These are phyloP conservation scores for Cetonia aurata DNA, from an alignment of 2,888 invertebrate species.

Conservation along the genomic window DNA sequence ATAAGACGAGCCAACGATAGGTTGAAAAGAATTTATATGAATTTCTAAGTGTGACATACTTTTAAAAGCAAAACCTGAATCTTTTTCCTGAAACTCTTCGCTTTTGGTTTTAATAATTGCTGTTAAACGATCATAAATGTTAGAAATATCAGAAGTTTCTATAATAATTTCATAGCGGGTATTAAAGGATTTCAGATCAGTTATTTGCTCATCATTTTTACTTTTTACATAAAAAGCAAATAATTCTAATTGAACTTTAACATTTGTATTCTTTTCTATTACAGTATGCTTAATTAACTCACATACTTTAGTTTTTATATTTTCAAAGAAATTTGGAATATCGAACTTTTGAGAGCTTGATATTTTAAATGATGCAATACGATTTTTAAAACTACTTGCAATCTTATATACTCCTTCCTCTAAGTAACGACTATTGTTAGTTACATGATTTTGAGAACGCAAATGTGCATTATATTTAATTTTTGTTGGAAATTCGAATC, in stretches of 20 bases:
- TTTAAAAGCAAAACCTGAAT: background rate
- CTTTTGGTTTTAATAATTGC: background rate
- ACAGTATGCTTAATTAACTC: background rate
- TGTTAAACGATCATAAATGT: background rate
- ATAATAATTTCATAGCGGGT: background rate
- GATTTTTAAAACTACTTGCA: background rate
- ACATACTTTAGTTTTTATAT: background rate
- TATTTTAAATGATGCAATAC: background rate
- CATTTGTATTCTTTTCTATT: background rate
- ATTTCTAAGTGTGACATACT: conserved; percentile 26
- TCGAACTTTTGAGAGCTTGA: background rate
- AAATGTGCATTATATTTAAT: background rate
- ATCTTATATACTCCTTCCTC: background rate
- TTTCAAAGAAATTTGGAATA: background rate
- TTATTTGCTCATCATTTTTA: background rate
- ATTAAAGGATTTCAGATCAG: background rate
- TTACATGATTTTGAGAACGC: background rate
- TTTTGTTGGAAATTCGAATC: background rate
- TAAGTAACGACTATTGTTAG: background rate
- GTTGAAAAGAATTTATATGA: conserved; percentile 51
- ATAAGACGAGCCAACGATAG: conserved; percentile 47
- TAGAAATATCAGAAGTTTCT: background rate
- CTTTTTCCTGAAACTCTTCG: background rate
- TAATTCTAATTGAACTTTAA: conserved; percentile 1
- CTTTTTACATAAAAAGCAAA: background rate